These are phyloP conservation scores for Sphaerophoria taeniata DNA, from an alignment of 2,888 invertebrate genomes.

Conservation along the genomic window DNA sequence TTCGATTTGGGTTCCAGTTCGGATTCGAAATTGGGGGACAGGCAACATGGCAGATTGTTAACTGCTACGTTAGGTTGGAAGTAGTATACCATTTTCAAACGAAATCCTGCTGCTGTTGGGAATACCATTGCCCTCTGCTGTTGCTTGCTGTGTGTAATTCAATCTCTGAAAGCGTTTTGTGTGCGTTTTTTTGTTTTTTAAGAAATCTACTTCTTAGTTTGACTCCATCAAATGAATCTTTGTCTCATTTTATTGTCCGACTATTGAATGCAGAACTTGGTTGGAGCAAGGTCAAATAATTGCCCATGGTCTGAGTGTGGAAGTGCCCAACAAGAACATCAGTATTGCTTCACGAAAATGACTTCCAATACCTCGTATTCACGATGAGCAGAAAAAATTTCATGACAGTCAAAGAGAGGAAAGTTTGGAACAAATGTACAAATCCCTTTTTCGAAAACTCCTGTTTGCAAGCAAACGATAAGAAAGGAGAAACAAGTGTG, in stretches of 20 bases:
- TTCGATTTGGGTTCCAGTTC: background rate
- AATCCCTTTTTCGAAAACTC: background rate
- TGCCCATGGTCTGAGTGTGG: no score
- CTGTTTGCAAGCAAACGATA: slow-evolving; percentile 12
- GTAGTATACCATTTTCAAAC: slow-evolving; percentile 16
- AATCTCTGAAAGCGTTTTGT: slow-evolving; percentile 35
- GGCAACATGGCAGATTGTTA: slow-evolving; percentile 52
- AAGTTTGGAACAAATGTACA: slow-evolving; percentile 10
- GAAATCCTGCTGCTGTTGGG: slow-evolving; percentile 27
- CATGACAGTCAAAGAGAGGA: no score
- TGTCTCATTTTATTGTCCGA: no score
- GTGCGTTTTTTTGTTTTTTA: slow-evolving; percentile 7
- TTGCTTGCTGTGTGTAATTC: slow-evolving; percentile 38
- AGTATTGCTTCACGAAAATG: no score
- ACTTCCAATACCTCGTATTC: no score
- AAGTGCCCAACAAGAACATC: no score
- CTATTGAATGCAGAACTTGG: no score
- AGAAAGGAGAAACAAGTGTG: background rate
- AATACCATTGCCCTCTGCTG: slow-evolving; percentile 32
- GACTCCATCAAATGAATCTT: no score
- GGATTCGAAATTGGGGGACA: slow-evolving; percentile 16
- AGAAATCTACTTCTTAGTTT: background rate
- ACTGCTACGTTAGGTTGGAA: slow-evolving; percentile 34
- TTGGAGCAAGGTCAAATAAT: no score
- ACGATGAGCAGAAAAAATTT: no score